Evolutionary conservation across 2,113 vertebrate genomes (phyloP).

Genomic region (Sebastes fasciatus): DNA sequence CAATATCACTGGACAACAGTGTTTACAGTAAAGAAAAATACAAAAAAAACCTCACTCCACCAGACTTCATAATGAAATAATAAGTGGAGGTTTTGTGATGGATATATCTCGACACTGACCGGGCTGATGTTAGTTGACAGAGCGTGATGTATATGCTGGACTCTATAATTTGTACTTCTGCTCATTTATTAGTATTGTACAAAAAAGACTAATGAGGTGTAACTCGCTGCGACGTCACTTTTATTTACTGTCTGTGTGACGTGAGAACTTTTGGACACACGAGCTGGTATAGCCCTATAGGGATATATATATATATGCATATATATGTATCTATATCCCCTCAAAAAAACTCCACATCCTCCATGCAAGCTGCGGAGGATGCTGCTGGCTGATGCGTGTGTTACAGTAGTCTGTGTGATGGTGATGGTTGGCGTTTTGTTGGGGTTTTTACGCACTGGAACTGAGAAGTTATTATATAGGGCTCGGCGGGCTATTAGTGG

Average conservation of each 20-base stretch:
- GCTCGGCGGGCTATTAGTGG: conserved; percentile 55
- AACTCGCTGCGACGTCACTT: conserved; percentile 90
- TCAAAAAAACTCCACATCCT: no score
- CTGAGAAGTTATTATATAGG: conserved; percentile 56
- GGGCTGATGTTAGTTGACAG: conserved; percentile 93
- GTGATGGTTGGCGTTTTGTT: conserved; percentile 20
- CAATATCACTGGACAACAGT: conserved; percentile 9
- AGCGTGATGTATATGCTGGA: conserved; percentile 87
- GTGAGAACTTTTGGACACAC: conserved; percentile 73
- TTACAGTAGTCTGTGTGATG: conserved; percentile 9
- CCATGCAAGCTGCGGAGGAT: conserved; percentile 21
- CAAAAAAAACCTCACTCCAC: not conserved
- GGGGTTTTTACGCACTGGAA: conserved; percentile 39
- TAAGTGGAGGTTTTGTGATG: conserved; percentile 53
- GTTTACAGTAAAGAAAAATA: conserved; percentile 19
- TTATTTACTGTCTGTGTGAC: conserved; percentile 90
- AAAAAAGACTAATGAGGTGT: conserved; percentile 93
- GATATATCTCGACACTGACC: conserved; percentile 83
- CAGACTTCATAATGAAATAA: not conserved
- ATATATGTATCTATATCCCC: no score
- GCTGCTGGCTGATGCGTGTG: conserved; percentile 32
- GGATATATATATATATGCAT: no score
- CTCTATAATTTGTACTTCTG: conserved; percentile 92
- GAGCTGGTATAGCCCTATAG: conserved; percentile 27
- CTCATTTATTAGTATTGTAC: conserved; percentile 89